Conservation (phyloP, 2,888 invertebrate species). For the Sturmia bella region DNA sequence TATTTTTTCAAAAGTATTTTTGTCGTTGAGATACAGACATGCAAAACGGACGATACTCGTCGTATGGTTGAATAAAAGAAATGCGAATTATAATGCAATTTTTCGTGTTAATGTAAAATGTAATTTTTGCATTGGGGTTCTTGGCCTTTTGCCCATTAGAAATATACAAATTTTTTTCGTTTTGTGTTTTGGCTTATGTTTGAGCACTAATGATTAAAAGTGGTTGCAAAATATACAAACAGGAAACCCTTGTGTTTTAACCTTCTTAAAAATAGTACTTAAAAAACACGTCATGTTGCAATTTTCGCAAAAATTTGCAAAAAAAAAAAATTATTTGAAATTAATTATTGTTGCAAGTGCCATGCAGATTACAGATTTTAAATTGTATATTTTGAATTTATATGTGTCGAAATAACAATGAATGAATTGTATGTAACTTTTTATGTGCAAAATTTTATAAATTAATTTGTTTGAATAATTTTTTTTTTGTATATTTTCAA, state of each 20-base stretch:
- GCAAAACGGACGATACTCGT: background rate
- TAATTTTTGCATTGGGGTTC: conserved; percentile 50
- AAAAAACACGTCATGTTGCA: conserved; percentile 9
- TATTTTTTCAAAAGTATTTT: background rate
- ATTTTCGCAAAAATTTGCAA: conserved; percentile 12
- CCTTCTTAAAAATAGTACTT: conserved; percentile 39
- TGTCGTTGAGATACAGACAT: background rate
- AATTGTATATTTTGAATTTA: conserved; percentile 28
- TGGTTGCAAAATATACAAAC: conserved; percentile 66
- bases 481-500: background rate
- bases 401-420: conserved; percentile 34
- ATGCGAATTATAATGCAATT: conserved; percentile 32
- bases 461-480: conserved; percentile 22
- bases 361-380: conserved; percentile 10
- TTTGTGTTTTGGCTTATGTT: conserved; percentile 40
- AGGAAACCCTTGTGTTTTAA: conserved; percentile 60
- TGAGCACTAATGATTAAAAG: conserved; percentile 58
- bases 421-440: conserved; percentile 29
- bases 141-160: conserved; percentile 70
- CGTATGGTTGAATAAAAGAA: conserved; percentile 36
- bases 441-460: background rate
- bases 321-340: conserved; percentile 31
- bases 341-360: conserved; percentile 40
- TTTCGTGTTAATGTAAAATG: conserved; percentile 14
- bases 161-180: conserved; percentile 15